phyloP scores from a whole-genome alignment of 2,113 vertebrate species.

The Trematocara variabile region DNA sequence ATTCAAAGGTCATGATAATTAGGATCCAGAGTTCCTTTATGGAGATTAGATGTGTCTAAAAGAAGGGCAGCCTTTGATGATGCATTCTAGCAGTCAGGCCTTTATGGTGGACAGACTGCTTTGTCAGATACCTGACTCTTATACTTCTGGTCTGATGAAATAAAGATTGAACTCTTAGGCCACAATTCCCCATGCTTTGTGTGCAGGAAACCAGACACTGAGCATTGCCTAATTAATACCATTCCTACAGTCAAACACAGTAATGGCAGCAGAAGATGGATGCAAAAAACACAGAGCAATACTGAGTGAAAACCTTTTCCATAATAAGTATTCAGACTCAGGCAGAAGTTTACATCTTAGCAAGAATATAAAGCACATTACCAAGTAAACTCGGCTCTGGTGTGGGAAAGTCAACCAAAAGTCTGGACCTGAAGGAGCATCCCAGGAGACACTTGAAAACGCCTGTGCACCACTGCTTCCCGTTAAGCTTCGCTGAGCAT shows the following conservation, averaged over 20 bases:
- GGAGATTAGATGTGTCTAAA: neutral
- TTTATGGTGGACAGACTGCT: neutral
- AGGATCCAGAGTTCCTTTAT: neutral
- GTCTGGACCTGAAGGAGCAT: neutral
- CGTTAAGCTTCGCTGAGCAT: neutral
- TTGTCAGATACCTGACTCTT: neutral
- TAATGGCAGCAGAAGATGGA: neutral
- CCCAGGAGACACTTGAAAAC: neutral
- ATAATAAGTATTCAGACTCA: neutral
- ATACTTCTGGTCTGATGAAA: neutral
- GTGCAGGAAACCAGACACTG: neutral
- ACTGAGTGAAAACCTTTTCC: neutral
- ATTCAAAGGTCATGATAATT: neutral
- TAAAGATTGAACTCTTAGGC: neutral
- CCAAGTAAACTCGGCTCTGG: rapidly evolving
- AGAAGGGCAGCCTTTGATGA: neutral
- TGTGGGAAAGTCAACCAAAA: neutral
- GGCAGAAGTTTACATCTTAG: neutral
- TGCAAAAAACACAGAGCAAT: neutral
- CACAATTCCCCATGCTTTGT: neutral
- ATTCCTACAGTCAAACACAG: neutral
- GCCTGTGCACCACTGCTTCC: neutral
- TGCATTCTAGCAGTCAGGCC: neutral
- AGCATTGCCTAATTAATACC: neutral
- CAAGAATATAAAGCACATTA: neutral